These are phyloP conservation scores for Apocheima hispidaria DNA, from an alignment of 2,888 invertebrate genomes.

Conservation along the genomic window DNA sequence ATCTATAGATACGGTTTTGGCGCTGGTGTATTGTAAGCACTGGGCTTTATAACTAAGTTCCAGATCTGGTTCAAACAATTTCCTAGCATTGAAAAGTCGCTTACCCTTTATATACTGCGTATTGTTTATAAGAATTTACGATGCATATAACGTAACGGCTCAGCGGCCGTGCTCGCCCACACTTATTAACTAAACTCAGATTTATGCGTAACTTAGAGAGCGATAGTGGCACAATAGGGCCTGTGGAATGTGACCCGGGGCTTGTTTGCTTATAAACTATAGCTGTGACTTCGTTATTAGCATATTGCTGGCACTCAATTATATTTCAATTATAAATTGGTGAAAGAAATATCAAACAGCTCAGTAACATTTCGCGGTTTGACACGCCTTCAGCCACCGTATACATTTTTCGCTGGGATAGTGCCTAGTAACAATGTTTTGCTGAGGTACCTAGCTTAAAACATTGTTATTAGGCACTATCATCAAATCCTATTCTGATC, in stretches of 20 bases:
- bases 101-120: constrained; percentile 35
- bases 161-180: constrained; percentile 78
- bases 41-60: constrained; percentile 19
- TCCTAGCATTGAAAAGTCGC: constrained; percentile 34
- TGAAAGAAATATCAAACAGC: constrained; percentile 6
- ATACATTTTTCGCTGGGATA: background rate
- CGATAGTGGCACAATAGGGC: constrained; percentile 78
- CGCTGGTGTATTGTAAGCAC: constrained; percentile 11
- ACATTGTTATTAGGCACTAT: too few species aligned
- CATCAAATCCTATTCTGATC: too few species aligned
- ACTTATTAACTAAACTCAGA: constrained; percentile 80
- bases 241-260: constrained; percentile 78
- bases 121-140: constrained; percentile 60
- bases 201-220: constrained; percentile 75
- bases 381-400: background rate
- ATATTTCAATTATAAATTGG: constrained; percentile 30
- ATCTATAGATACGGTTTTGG: background rate
- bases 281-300: constrained; percentile 43
- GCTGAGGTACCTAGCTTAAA: too few species aligned
- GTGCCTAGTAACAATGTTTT: background rate
- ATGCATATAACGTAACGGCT: constrained; percentile 64
- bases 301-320: constrained; percentile 43
- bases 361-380: background rate
- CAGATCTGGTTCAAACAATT: constrained; percentile 26
- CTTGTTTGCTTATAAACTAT: constrained; percentile 56